Base-by-base conservation (phyloP, 1,140 invertebrate species). In the Bombyx mandarina region DNA sequence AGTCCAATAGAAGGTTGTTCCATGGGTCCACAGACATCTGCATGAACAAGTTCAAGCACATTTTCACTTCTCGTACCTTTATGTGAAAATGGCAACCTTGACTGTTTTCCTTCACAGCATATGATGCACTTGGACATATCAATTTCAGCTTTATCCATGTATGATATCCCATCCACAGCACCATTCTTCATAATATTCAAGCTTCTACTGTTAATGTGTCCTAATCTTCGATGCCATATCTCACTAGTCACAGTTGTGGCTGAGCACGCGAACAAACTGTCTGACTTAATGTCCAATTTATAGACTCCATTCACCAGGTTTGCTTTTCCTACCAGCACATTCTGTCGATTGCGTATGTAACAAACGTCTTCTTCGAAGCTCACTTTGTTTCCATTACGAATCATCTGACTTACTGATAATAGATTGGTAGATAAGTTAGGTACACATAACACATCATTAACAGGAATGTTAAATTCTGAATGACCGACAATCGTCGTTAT, bases 101-200 rank as follows among this genome's bases (percentile, higher is more conserved):
- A 43, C 47, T 73, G 70, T 52, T 79, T 82, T 26, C 69, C 73
- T 60, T 81, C 62, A 52, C 60, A 67, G 57, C 79, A 83, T 7
- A 69, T 52, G 50, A 57, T 55, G 58, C 76, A 79, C 9, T 63
- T 66, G n/a, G 54, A 26, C 56, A 50, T 63, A 12, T 42, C 47
- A 18, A 54, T 18, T 48, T 64, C 6, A 53, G 56, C 49, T 49
- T 62, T 65, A 9, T 65, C 58, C 7, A 0, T 2, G n/a, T 18
- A 64, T 46, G 42, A 53, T 8, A 61, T 45, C 8, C 67, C 58
- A 49, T 69, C 43, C 26, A 70, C 65, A 54, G 61, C 52, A 45
- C 66, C 67, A 65, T 70, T 57, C 43, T 49, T 71, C 64, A 76
- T 63, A 47, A 54, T 52, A 35, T 69, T 66, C 8, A 75, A 45